Conservation (phyloP, 2,113 vertebrate genomes). For the Zonotrichia leucophrys region DNA sequence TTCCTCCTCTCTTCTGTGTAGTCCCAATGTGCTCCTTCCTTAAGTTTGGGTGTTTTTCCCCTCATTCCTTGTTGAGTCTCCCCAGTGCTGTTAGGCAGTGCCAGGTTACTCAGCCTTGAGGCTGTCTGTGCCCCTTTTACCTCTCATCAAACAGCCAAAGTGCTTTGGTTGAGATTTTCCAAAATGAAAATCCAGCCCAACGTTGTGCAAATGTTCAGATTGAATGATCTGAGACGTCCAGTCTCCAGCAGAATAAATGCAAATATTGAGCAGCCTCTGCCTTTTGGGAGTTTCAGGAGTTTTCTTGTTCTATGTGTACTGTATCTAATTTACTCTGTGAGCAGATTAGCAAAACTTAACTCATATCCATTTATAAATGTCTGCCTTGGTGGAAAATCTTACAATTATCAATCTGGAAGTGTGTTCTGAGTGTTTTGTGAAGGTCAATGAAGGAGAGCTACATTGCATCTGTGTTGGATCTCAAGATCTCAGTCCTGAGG, state of each 20-base stretch:
- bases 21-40: background rate
- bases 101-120: background rate
- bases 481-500: no score
- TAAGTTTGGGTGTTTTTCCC: rapidly evolving
- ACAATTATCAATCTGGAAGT: background rate
- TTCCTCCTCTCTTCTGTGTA: background rate
- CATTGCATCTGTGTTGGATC: no score
- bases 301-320: background rate
- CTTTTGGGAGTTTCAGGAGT: background rate
- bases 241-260: background rate
- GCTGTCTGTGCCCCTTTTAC: background rate
- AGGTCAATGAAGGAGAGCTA: background rate
- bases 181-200: background rate
- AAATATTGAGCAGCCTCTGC: background rate
- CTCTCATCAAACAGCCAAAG: background rate
- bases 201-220: background rate
- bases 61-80: background rate
- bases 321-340: background rate
- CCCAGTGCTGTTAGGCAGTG: background rate
- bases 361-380: background rate
- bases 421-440: background rate
- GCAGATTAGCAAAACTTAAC: background rate
- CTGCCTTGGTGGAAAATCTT: background rate
- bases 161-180: background rate
- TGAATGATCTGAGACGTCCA: background rate